A percentile compares a stretch with the other conserved stretches of the same genome.
Evolutionary conservation across 1,140 invertebrate species (phyloP).

Genomic region (Argopecten irradians): DNA sequence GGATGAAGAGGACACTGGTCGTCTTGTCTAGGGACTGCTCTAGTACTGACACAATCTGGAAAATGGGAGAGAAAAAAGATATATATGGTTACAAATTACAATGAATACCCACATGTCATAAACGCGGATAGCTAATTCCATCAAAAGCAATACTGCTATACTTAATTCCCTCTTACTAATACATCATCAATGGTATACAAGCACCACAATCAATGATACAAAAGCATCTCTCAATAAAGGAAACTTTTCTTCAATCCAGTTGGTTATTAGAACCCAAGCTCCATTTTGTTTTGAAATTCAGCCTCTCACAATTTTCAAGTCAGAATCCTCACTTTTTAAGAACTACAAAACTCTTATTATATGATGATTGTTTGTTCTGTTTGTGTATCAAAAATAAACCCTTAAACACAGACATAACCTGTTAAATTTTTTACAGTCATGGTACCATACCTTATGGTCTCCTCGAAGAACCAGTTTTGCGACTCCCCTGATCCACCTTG

Average conservation of each 20-base stretch:
- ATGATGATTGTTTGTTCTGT: no score
- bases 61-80: conserved; percentile 38
- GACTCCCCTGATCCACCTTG: conserved; percentile 78
- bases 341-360: no score
- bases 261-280: neutral
- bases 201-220: neutral
- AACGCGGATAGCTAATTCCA: neutral
- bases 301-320: no score
- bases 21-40: conserved; percentile 77
- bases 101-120: neutral
- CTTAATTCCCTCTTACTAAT: no score
- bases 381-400: no score
- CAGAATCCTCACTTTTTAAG: no score
- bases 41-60: conserved; percentile 77
- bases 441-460: conserved; percentile 79
- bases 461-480: conserved; percentile 80
- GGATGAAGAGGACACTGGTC: conserved; percentile 78
- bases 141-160: neutral
- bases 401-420: no score
- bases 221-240: neutral
- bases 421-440: neutral
- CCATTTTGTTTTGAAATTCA: no score
- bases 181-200: neutral
- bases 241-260: neutral
- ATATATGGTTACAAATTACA: neutral